Conservation (phyloP, 1,140 invertebrate genomes). For the Augochlora pura region DNA sequence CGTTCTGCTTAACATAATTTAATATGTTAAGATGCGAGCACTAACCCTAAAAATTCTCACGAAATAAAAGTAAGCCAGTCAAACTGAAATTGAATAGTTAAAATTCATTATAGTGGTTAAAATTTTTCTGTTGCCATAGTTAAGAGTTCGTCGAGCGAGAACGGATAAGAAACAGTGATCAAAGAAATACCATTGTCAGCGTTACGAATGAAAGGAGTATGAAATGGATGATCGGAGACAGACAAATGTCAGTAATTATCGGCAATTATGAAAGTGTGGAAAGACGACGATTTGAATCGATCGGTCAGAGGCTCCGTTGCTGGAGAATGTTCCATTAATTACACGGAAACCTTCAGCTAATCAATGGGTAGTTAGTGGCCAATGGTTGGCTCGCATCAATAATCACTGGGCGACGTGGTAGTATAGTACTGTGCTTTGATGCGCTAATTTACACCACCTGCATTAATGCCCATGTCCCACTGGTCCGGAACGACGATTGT, state of each 20-base stretch:
- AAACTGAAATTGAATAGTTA: too few relatives aligned
- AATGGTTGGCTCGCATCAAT: constrained; percentile 74
- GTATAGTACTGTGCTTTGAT: constrained; percentile 69
- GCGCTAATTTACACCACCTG: constrained; percentile 74
- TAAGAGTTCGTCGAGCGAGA: too few relatives aligned
- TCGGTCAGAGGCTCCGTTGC: constrained; percentile 24
- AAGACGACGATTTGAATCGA: constrained; percentile 14
- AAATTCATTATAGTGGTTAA: too few relatives aligned
- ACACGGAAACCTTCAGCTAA: constrained; percentile 74
- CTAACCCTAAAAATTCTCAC: too few relatives aligned
- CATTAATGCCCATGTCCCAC: constrained; percentile 60
- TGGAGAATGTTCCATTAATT: constrained; percentile 75
- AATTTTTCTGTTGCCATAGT: too few relatives aligned
- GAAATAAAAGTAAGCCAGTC: too few relatives aligned
- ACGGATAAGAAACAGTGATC: too few relatives aligned
- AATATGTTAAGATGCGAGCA: too few relatives aligned
- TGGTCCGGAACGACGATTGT: constrained; percentile 59
- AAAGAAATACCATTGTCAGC: too few relatives aligned
- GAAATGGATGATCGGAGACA: too few relatives aligned
- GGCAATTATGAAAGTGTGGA: not conserved
- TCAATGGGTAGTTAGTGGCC: constrained; percentile 77
- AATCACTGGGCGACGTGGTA: constrained; percentile 71
- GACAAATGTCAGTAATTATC: not conserved
- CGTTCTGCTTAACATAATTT: too few relatives aligned
- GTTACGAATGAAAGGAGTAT: too few relatives aligned